These are phyloP conservation scores for Exocentrus adspersus DNA, from an alignment of 2,888 invertebrate genomes.

Conservation along the genomic window DNA sequence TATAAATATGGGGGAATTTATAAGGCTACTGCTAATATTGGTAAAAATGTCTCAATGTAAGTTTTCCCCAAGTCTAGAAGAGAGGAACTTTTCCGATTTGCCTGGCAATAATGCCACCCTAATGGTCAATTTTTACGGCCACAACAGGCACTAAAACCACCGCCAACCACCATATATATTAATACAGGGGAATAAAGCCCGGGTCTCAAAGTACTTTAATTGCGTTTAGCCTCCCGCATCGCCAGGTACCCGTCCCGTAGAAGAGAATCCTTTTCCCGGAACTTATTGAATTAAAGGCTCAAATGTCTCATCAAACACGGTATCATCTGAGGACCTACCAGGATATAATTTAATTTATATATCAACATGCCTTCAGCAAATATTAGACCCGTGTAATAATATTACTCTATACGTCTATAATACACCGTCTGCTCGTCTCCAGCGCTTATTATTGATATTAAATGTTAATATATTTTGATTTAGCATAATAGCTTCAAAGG, in stretches of 20 bases:
- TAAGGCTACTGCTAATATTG: no score
- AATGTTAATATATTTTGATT: constrained; percentile 22
- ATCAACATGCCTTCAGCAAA: constrained; percentile 38
- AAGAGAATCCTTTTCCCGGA: constrained; percentile 30
- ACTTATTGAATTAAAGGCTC: constrained; percentile 42
- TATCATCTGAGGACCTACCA: constrained; percentile 32
- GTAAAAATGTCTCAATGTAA: no score
- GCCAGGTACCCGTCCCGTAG: constrained; percentile 12
- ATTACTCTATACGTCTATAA: constrained; percentile 2
- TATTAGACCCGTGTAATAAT: constrained; percentile 29
- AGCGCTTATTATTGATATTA: constrained; percentile 16
- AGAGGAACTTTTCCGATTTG: no score
- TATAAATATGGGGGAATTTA: no score
- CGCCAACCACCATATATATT: neutral
- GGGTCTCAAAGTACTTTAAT: constrained; percentile 6
- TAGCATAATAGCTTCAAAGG: constrained; percentile 18
- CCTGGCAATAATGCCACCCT: no score
- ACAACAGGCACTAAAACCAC: neutral
- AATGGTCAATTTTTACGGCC: no score
- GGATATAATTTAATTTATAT: constrained; percentile 40
- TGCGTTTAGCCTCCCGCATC: neutral
- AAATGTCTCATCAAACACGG: constrained; percentile 42
- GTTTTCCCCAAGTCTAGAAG: no score
- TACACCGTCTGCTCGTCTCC: neutral
- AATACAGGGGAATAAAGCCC: neutral